Percentiles rank a stretch among this genome's conserved stretches.
phyloP scores from a whole-genome alignment of 2,797 vertebrate species.

The Dendrocincla fuliginosa region DNA sequence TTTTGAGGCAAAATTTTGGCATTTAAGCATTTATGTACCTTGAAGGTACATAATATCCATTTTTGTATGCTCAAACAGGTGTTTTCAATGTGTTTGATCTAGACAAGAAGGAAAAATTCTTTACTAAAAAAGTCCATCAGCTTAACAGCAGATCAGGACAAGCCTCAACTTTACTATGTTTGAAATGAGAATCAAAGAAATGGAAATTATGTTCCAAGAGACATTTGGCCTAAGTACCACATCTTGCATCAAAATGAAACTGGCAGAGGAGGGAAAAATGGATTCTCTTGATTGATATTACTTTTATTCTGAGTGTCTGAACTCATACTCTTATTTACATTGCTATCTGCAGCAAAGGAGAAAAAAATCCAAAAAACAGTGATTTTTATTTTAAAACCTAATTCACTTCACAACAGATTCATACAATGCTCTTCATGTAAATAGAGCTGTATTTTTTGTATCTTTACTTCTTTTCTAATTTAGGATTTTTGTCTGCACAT shows the following conservation, averaged over 20 bases:
- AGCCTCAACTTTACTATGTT: background rate
- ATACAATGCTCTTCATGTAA: background rate
- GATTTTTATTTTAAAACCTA: background rate
- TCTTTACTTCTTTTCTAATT: background rate
- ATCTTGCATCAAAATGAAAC: background rate
- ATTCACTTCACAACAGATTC: background rate
- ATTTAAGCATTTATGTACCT: background rate
- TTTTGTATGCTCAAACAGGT: background rate
- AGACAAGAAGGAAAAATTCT: background rate
- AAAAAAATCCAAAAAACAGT: background rate
- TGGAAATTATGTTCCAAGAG: background rate
- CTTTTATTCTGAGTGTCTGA: background rate
- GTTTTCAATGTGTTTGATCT: background rate
- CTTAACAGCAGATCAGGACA: background rate
- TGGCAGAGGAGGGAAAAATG: background rate
- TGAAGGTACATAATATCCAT: background rate
- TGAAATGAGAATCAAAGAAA: background rate
- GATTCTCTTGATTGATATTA: background rate
- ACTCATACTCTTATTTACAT: background rate
- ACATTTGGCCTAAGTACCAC: background rate
- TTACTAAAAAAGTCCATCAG: background rate
- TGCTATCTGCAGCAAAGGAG: background rate
- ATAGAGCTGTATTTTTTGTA: background rate
- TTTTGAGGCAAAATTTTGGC: background rate
- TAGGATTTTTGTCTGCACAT: background rate